phyloP scores from a whole-genome alignment of 2,797 vertebrate genomes.

The Arnoldichthys spilopterus region DNA sequence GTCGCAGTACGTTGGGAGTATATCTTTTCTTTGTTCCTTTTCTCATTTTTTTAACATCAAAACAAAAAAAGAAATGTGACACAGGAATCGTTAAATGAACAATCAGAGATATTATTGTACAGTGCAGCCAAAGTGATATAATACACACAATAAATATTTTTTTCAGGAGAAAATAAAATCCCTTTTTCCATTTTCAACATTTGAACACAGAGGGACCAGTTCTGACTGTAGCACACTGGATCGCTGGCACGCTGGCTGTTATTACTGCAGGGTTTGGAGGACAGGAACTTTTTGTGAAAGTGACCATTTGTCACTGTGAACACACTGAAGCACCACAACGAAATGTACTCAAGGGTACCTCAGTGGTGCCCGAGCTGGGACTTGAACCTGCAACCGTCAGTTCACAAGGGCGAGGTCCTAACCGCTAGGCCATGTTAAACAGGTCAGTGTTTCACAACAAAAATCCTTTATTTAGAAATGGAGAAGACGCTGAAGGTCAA shows the following conservation, averaged over 20 bases:
- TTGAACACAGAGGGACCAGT: conserved; percentile 75
- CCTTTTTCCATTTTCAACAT: conserved; percentile 71
- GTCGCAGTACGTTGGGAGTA: conserved; percentile 75
- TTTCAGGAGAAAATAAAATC: conserved; percentile 71
- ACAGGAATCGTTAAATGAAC: conserved; percentile 82
- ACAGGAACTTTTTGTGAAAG: background rate
- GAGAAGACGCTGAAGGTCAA: background rate
- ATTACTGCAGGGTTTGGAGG: conserved; percentile 50
- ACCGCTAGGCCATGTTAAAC: too few relatives aligned
- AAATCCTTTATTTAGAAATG: background rate
- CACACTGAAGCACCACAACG: too few relatives aligned
- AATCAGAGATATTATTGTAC: conserved; percentile 84
- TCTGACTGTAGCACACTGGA: conserved; percentile 71
- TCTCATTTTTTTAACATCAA: conserved; percentile 79
- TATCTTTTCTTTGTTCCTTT: conserved; percentile 81
- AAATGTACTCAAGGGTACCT: too few relatives aligned
- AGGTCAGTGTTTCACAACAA: background rate
- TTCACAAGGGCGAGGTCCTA: too few relatives aligned
- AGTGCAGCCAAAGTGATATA: conserved; percentile 82
- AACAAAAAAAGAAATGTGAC: conserved; percentile 71
- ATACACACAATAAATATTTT: conserved; percentile 83
- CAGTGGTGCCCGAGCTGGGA: too few relatives aligned
- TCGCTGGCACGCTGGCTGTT: conserved; percentile 66
- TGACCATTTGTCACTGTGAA: too few relatives aligned
- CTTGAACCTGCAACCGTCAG: too few relatives aligned